Conservation (phyloP, 1,140 invertebrate species). For the Drosophila serrata region DNA sequence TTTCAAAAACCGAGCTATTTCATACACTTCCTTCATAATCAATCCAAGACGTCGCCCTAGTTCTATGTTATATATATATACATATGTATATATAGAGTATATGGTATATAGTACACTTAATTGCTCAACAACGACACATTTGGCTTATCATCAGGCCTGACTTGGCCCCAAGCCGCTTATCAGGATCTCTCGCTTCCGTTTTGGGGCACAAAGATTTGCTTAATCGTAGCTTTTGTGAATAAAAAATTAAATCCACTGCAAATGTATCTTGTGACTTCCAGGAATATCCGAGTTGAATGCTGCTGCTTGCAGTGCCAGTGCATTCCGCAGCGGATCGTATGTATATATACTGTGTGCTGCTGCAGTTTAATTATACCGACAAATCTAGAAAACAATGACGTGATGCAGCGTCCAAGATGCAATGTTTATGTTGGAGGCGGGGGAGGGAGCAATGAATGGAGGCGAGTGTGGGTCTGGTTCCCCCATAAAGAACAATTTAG, state of each 20-base stretch:
- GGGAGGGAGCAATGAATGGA: slow-evolving; percentile 22
- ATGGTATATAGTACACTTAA: slow-evolving; percentile 18
- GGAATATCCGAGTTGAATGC: slow-evolving; percentile 50
- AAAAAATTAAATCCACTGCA: slow-evolving; percentile 15
- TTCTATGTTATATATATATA: slow-evolving; percentile 20
- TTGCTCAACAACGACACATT: slow-evolving; percentile 67
- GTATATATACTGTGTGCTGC: slow-evolving; percentile 10
- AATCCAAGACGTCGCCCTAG: slow-evolving; percentile 49
- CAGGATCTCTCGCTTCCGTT: slow-evolving; percentile 67
- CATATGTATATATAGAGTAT: neutral
- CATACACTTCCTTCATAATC: slow-evolving; percentile 46
- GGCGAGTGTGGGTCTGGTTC: neutral
- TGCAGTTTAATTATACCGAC: slow-evolving; percentile 79
- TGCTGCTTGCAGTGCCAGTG: slow-evolving; percentile 14
- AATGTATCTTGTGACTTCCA: slow-evolving; percentile 45
- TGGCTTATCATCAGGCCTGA: slow-evolving; percentile 59
- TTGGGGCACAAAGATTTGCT: slow-evolving; percentile 64
- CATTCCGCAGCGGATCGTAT: slow-evolving; percentile 41
- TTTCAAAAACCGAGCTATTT: slow-evolving; percentile 15
- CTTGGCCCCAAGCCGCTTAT: slow-evolving; percentile 61
- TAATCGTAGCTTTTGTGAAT: slow-evolving; percentile 54
- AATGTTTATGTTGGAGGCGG: slow-evolving; percentile 22
- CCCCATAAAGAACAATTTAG: slow-evolving; percentile 38
- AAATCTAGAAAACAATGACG: slow-evolving; percentile 71
- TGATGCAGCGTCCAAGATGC: slow-evolving; percentile 57